Conservation (phyloP, 2,797 vertebrate species). For the Sebastes oblongus region DNA sequence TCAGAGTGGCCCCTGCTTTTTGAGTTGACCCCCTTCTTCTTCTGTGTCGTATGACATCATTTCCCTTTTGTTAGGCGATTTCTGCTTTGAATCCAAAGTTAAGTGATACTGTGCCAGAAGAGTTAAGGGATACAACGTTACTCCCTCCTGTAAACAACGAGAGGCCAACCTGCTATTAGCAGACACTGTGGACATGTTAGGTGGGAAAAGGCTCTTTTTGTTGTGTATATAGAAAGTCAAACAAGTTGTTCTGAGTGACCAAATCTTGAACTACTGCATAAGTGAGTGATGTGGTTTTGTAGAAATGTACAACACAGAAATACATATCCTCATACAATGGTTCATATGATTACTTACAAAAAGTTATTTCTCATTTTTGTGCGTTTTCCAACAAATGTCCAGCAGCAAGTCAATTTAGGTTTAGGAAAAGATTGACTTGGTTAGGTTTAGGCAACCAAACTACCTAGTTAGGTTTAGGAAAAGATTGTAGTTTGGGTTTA, state of each 20-base stretch:
- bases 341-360: too few species aligned
- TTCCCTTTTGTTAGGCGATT: constrained; percentile 26
- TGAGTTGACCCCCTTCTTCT: constrained; percentile 17
- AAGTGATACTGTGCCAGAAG: constrained; percentile 47
- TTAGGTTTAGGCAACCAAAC: too few species aligned
- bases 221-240: constrained; percentile 29
- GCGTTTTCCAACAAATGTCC: rapidly evolving
- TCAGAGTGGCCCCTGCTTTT: constrained; percentile 31
- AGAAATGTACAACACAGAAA: not conserved
- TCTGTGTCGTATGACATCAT: constrained; percentile 47
- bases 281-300: constrained; percentile 13
- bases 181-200: not conserved
- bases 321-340: too few species aligned
- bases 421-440: too few species aligned
- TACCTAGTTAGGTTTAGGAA: too few species aligned
- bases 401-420: too few species aligned
- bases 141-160: constrained; percentile 60
- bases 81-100: constrained; percentile 54
- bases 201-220: constrained; percentile 18
- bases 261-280: constrained; percentile 21
- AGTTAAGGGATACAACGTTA: constrained; percentile 30
- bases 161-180: constrained; percentile 33
- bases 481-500: too few species aligned
- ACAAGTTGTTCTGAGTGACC: constrained; percentile 29
- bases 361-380: too few species aligned